Base-by-base conservation (phyloP, 1,140 invertebrate species). In the Heliothis virescens region DNA sequence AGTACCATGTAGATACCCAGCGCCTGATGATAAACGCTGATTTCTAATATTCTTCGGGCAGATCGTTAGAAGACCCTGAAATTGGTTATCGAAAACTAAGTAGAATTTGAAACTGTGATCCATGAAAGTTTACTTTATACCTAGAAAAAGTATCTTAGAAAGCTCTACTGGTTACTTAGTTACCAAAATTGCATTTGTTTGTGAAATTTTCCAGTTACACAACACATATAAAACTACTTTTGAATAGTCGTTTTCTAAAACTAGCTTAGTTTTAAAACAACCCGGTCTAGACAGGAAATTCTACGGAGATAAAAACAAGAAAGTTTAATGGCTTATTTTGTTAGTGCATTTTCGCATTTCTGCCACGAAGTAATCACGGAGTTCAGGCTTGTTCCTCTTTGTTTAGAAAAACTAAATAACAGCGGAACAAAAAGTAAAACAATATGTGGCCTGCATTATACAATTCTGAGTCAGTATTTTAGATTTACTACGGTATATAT, bases 241-340 rank as follows among this genome's bases (percentile, higher is more conserved):
- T 41, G 34, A 41, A 41, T 26, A 15, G 57, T 29, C 26, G 26
- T 13, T 55, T 50, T 41, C 41, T 41, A 47, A 71, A 41, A 59
- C n/a, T 57, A 79, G 57, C 55, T 79, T 79, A 9, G 60, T 73
- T n/a, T 63, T 82, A 34, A 60, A 29, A 76, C 11, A 57, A 77
- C 13, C 60, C 10, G 26, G 67, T 71, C 67, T 71, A 71, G 67
- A 71, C 67, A 29, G 67, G 67, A 71, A 53, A 53, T 65, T 18
- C 18, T 82, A 34, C n/a, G 18, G 15, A 62, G 16, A 69, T 65
- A 52, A 78, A 52, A 15, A 95, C 91, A 1, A 83, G 86, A 2
- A 97, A 97, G 84, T 97, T 50, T 29, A 71, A 71, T 53, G 55
- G 63, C 21, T 67, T 50, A 72, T 92, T 96, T 57, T 91, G 67